Conservation (phyloP, 2,797 vertebrate species). For the Propithecus deckenii region DNA sequence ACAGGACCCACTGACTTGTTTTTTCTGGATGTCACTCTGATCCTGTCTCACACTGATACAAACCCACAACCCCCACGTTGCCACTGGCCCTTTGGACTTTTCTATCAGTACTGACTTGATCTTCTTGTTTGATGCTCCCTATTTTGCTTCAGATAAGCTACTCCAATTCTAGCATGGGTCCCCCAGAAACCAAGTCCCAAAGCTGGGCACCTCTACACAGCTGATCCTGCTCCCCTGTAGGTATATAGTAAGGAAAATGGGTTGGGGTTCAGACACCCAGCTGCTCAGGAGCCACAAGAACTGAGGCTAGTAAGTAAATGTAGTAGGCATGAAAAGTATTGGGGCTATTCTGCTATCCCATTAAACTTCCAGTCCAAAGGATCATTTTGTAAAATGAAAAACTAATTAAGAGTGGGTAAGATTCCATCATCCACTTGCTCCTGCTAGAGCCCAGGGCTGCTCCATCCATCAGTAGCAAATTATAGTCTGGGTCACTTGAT, state of each 20-base stretch:
- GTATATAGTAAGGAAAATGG: background rate
- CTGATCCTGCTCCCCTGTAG: background rate
- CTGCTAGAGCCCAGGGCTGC: background rate
- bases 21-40: background rate
- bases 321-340: background rate
- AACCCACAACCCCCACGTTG: background rate
- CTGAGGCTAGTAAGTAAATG: background rate
- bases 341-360: background rate
- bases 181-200: background rate
- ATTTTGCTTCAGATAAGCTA: background rate
- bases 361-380: background rate
- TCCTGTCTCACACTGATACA: background rate
- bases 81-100: background rate
- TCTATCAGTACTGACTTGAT: background rate
- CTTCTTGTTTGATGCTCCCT: background rate
- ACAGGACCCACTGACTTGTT: background rate
- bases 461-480: conserved; percentile 15
- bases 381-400: conserved; percentile 16
- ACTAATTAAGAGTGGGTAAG: background rate
- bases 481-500: conserved; percentile 33
- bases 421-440: conserved; percentile 7
- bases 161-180: background rate
- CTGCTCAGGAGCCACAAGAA: background rate
- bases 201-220: background rate
- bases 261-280: background rate